These are phyloP conservation scores for Dioctria rufipes DNA, from an alignment of 2,888 invertebrate genomes.

Conservation along the genomic window DNA sequence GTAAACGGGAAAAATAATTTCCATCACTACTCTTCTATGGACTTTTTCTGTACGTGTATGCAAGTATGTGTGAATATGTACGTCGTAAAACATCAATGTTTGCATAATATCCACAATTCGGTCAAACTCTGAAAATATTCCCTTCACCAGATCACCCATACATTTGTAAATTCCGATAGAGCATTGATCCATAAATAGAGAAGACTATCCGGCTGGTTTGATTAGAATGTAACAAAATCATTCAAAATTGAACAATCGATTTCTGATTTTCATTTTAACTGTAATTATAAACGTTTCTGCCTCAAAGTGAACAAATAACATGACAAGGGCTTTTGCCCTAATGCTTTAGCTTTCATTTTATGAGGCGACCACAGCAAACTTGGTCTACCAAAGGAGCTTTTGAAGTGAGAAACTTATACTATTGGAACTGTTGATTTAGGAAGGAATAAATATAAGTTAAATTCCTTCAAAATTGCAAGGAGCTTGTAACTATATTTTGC, in stretches of 20 bases:
- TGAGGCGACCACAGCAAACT: slow-evolving; percentile 24
- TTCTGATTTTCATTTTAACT: slow-evolving; percentile 3
- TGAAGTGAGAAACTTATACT: neutral
- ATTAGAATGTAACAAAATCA: neutral
- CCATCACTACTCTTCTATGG: too few species aligned
- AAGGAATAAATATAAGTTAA: neutral
- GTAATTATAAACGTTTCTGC: slow-evolving; percentile 20
- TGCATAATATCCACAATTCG: neutral
- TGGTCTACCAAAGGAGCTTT: neutral
- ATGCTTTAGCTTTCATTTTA: neutral
- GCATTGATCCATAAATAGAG: neutral
- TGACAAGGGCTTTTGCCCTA: neutral
- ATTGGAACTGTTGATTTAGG: slow-evolving; percentile 33
- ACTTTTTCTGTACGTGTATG: too few species aligned
- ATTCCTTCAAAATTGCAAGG: slow-evolving; percentile 16
- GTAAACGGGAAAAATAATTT: too few species aligned
- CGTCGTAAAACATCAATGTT: neutral
- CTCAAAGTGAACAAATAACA: slow-evolving; percentile 22
- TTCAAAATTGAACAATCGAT: slow-evolving; percentile 21
- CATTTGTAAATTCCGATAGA: neutral
- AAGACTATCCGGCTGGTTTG: neutral
- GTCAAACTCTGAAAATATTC: neutral
- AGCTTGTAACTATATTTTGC: neutral
- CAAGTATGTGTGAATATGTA: too few species aligned
- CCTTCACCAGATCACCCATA: neutral